Conservation (phyloP, 2,888 invertebrate genomes). For the Sarcophaga subvicina region DNA sequence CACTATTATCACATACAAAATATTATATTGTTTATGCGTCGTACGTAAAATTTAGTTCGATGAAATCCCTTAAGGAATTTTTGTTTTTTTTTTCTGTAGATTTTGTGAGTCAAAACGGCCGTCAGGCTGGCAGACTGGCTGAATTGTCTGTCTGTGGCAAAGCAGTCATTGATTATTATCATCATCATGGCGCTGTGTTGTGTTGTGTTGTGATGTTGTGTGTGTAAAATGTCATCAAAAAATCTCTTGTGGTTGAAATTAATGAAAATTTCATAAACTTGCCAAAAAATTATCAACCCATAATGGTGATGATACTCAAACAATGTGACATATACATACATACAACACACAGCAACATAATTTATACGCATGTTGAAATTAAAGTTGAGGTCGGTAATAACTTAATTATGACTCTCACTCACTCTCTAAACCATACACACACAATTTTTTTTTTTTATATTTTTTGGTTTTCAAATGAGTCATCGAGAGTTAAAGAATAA, state of each 20-base stretch:
- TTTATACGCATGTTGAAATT: slow-evolving; percentile 50
- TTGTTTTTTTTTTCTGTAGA: background rate
- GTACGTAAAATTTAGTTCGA: slow-evolving; percentile 28
- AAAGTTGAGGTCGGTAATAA: slow-evolving; percentile 60
- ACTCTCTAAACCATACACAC: background rate
- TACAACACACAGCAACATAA: slow-evolving; percentile 25
- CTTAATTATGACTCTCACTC: slow-evolving; percentile 62
- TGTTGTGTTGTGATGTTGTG: slow-evolving; percentile 22
- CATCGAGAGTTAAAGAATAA: no score
- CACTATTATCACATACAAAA: background rate
- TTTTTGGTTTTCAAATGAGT: slow-evolving; percentile 6
- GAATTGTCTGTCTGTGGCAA: background rate
- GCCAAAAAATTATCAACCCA: slow-evolving; percentile 65
- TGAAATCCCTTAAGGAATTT: slow-evolving; percentile 56
- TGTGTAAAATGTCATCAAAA: slow-evolving; percentile 62
- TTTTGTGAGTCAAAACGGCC: slow-evolving; percentile 25
- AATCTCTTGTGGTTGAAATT: slow-evolving; percentile 69
- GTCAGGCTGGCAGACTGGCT: slow-evolving; percentile 17
- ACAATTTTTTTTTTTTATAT: background rate
- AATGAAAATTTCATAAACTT: slow-evolving; percentile 71
- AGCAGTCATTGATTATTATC: slow-evolving; percentile 57
- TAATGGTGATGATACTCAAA: slow-evolving; percentile 37
- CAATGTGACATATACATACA: background rate
- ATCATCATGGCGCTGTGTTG: slow-evolving; percentile 20
- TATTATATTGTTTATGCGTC: background rate